These are phyloP conservation scores for Hirudo medicinalis DNA, from an alignment of 1,140 invertebrate genomes.

Conservation along the genomic window DNA sequence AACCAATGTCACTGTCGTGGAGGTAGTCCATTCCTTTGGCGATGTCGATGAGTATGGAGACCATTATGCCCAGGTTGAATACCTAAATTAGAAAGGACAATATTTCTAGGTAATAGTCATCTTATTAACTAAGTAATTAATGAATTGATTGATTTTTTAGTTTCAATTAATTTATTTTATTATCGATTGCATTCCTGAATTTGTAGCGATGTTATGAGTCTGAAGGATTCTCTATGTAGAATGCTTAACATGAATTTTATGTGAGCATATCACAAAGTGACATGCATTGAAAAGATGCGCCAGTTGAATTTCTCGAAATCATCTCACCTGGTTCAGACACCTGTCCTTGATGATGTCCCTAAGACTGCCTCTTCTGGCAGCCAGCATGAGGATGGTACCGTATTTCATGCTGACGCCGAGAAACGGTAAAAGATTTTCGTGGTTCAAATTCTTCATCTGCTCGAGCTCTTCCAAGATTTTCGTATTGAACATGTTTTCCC, in stretches of 20 bases:
- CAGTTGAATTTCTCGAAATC: background rate
- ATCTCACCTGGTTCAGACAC: background rate
- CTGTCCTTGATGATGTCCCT: constrained; percentile 5
- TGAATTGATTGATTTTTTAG: background rate
- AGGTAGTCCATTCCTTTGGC: constrained; percentile 77
- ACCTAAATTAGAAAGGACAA: background rate
- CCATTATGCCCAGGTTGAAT: constrained; percentile 2
- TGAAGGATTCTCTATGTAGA: no score
- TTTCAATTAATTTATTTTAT: background rate
- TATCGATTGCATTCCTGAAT: no score
- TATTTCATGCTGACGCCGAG: constrained; percentile 65
- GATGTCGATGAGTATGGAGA: background rate
- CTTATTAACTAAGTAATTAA: no score
- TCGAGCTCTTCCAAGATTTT: constrained; percentile 1
- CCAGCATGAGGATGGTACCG: constrained; percentile 54
- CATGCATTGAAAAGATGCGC: background rate
- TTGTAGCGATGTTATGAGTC: no score
- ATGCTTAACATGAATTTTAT: no score
- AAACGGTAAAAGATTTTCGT: constrained; percentile 71
- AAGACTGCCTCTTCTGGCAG: constrained; percentile 10
- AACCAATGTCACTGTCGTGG: constrained; percentile 72
- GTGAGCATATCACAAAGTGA: no score
- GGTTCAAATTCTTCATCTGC: constrained; percentile 63
- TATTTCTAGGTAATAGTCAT: no score
- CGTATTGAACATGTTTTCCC: background rate